phyloP scores from a whole-genome alignment of 1,140 invertebrate genomes.

The Zaprionus ghesquierei region DNA sequence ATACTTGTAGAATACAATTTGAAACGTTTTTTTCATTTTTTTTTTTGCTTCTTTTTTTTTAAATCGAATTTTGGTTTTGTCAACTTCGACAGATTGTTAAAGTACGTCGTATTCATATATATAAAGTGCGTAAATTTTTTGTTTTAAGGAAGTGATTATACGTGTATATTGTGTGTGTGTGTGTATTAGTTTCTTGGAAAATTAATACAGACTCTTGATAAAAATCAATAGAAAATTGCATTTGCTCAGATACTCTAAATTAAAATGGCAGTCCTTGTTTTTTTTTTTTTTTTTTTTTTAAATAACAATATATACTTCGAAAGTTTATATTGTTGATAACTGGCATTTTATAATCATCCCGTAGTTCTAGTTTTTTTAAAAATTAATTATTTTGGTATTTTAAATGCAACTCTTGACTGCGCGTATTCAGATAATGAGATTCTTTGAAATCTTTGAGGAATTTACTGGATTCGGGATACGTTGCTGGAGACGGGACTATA shows the following conservation, averaged over 20 bases:
- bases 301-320: slow-evolving; percentile 10
- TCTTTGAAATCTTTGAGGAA: slow-evolving; percentile 10
- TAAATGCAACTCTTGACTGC: slow-evolving; percentile 10
- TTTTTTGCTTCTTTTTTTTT: slow-evolving; percentile 31
- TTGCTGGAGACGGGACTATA: neutral
- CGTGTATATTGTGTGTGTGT: slow-evolving; percentile 13
- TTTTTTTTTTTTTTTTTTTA: slow-evolving; percentile 28
- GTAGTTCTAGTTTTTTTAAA: slow-evolving; percentile 20
- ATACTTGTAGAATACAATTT: slow-evolving; percentile 47
- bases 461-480: neutral
- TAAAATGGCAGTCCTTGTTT: slow-evolving; percentile 72
- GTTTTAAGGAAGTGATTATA: slow-evolving; percentile 25
- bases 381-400: slow-evolving; percentile 19
- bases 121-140: slow-evolving; percentile 28
- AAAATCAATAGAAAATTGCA: slow-evolving; percentile 59
- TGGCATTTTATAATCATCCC: slow-evolving; percentile 23
- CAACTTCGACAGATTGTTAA: slow-evolving; percentile 71
- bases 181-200: slow-evolving; percentile 53
- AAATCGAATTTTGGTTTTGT: slow-evolving; percentile 48
- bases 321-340: slow-evolving; percentile 11
- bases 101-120: slow-evolving; percentile 33
- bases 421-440: slow-evolving; percentile 25
- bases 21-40: slow-evolving; percentile 54
- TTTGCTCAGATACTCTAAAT: slow-evolving; percentile 57
- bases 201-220: slow-evolving; percentile 55